Conservation (phyloP, 2,797 vertebrate genomes). For the Etheostoma perlongum region DNA sequence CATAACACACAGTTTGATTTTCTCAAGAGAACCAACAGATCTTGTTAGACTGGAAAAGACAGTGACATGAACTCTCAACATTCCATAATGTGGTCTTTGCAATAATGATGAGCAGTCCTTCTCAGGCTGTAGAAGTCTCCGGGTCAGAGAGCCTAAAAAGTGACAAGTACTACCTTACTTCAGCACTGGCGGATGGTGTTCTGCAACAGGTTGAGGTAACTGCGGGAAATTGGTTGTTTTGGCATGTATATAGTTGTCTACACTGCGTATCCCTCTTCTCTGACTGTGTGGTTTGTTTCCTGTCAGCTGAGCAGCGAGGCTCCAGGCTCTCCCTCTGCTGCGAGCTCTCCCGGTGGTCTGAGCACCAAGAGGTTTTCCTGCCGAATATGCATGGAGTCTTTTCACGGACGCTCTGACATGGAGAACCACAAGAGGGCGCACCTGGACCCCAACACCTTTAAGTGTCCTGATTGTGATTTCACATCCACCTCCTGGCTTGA, state of each 20-base stretch:
- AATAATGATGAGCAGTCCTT: constrained; percentile 80
- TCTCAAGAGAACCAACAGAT: background rate
- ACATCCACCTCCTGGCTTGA: constrained; percentile 92
- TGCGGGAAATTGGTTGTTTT: background rate
- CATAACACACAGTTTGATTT: background rate
- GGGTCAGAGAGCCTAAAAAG: constrained; percentile 82
- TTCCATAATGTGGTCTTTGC: constrained; percentile 41
- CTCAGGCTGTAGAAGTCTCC: constrained; percentile 81
- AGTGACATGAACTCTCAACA: background rate
- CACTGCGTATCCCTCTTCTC: background rate
- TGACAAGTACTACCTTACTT: constrained; percentile 89
- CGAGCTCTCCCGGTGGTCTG: constrained; percentile 69
- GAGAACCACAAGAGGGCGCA: constrained; percentile 99
- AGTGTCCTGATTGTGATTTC: constrained; percentile 95
- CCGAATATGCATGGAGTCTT: constrained; percentile 94
- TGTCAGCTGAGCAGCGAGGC: constrained; percentile 87
- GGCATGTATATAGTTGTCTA: background rate
- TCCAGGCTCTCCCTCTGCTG: constrained; percentile 82
- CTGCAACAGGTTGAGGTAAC: constrained; percentile 92
- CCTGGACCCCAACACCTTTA: constrained; percentile 92
- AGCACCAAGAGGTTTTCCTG: constrained; percentile 95
- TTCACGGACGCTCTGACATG: constrained; percentile 96
- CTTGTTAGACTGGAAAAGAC: background rate
- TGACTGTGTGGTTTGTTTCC: constrained; percentile 23
- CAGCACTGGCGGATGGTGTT: constrained; percentile 82